phyloP scores from a whole-genome alignment of 1,140 invertebrate species.

The Melipona quadrifasciata region DNA sequence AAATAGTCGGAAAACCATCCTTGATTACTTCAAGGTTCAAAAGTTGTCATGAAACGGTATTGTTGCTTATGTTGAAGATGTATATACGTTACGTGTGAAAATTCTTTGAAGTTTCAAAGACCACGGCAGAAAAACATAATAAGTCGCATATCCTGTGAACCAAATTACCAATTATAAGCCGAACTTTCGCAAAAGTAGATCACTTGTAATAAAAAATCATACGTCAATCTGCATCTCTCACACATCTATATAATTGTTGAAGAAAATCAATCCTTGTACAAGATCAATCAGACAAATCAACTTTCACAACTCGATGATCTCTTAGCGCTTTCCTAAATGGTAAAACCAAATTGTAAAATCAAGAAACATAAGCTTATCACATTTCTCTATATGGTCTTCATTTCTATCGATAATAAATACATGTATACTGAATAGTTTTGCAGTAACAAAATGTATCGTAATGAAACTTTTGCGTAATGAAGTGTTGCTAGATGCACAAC shows the following conservation, averaged over 20 bases:
- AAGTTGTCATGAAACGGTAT: constrained; percentile 62
- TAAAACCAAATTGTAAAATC: not conserved
- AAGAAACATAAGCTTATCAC: not conserved
- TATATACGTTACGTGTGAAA: constrained; percentile 52
- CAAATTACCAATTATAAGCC: not conserved
- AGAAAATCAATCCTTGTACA: no score
- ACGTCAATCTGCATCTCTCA: no score
- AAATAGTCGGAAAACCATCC: constrained; percentile 54
- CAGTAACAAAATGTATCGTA: not conserved
- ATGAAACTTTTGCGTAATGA: not conserved
- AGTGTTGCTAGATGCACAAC: not conserved
- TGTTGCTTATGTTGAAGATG: constrained; percentile 31
- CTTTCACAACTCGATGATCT: no score
- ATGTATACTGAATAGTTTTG: not conserved
- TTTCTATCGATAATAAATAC: not conserved
- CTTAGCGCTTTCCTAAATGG: no score
- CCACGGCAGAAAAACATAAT: not conserved
- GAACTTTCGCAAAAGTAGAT: no score
- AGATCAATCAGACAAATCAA: no score
- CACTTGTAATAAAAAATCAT: no score
- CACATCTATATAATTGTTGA: no score
- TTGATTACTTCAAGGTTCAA: constrained; percentile 32
- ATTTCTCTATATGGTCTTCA: not conserved
- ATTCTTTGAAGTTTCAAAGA: constrained; percentile 29
- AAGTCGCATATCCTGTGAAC: not conserved